Evolutionary conservation across 2,797 vertebrate genomes (phyloP).

Genomic region (Tangara arthus): DNA sequence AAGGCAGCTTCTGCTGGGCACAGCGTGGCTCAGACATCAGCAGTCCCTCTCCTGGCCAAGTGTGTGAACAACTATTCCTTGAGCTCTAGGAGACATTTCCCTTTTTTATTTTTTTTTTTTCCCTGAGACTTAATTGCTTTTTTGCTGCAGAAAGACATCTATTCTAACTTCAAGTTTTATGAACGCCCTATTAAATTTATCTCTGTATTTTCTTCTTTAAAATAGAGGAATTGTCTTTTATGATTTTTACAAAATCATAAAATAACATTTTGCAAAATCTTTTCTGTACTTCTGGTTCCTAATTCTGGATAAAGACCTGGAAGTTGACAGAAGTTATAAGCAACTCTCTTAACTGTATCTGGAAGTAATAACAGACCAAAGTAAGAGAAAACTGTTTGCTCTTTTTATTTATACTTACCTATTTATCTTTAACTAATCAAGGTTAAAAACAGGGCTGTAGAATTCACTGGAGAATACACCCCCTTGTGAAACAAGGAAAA

Average conservation of each 20-base stretch:
- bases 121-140: not conserved
- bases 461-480: not conserved
- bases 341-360: not conserved
- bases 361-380: not conserved
- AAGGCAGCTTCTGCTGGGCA: not conserved
- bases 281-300: not conserved
- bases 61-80: not conserved
- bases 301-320: not conserved
- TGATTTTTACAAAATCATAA: not conserved
- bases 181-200: rapidly evolving
- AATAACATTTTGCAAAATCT: not conserved
- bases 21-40: not conserved
- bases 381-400: not conserved
- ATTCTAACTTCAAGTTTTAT: not conserved
- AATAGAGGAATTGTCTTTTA: not conserved
- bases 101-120: rapidly evolving
- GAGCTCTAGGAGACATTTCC: not conserved
- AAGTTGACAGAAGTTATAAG: not conserved
- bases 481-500: not conserved
- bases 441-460: not conserved
- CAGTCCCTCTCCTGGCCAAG: constrained; percentile 60
- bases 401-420: not conserved
- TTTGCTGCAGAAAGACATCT: not conserved
- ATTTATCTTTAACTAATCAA: not conserved
- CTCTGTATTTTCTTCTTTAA: not conserved